Evolutionary conservation across 2,888 invertebrate genomes (phyloP).

Genomic region (Tinea pellionella): DNA sequence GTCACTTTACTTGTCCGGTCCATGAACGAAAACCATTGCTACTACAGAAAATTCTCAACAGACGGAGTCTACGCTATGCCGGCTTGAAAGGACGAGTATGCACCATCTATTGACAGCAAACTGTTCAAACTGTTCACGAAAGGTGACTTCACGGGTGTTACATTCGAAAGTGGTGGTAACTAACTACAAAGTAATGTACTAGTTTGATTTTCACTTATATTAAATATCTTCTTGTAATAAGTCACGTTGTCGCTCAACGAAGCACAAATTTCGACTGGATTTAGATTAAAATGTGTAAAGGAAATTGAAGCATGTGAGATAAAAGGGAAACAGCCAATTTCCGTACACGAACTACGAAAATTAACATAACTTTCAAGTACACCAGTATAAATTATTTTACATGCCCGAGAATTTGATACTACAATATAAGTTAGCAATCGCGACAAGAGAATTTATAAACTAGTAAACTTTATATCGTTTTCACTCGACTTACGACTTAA

Average conservation of each 20-base stretch:
- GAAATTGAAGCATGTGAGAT: constrained; percentile 26
- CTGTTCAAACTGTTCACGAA: no score
- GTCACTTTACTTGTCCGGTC: no score
- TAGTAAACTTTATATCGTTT: not conserved
- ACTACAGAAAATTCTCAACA: no score
- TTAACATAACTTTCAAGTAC: not conserved
- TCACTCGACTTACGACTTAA: no score
- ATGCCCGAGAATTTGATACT: not conserved
- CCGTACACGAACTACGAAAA: constrained; percentile 18
- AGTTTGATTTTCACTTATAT: not conserved
- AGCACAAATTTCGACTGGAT: constrained; percentile 23
- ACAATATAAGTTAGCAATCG: not conserved
- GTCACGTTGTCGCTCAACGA: constrained; percentile 17
- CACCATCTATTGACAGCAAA: no score
- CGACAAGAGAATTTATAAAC: not conserved
- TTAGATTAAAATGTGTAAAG: constrained; percentile 32
- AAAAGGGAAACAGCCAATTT: constrained; percentile 33
- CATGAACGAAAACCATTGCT: no score
- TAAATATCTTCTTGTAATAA: not conserved
- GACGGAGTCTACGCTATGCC: no score
- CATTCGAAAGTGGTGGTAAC: no score
- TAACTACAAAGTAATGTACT: no score
- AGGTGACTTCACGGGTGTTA: no score
- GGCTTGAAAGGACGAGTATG: no score
- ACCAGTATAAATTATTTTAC: not conserved